These are phyloP conservation scores for Prunella fulvescens DNA, from an alignment of 2,113 vertebrate genomes.

Conservation along the genomic window DNA sequence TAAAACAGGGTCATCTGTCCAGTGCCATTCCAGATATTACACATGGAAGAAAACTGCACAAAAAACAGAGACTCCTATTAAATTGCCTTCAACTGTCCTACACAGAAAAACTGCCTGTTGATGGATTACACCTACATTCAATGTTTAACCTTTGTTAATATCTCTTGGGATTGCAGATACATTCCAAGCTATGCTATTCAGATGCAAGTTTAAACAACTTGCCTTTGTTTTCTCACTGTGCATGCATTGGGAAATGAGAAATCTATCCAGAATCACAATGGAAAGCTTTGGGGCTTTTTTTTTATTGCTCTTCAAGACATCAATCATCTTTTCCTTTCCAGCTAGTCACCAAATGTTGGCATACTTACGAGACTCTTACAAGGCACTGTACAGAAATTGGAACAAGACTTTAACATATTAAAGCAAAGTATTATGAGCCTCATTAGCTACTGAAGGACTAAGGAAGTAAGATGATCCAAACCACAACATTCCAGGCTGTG, in stretches of 20 bases:
- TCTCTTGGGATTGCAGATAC: not conserved
- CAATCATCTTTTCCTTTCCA: slow-evolving; percentile 8
- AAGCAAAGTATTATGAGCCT: slow-evolving; percentile 20
- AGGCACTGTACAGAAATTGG: slow-evolving; percentile 19
- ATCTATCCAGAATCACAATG: not conserved
- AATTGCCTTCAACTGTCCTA: slow-evolving; percentile 60
- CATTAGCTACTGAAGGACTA: slow-evolving; percentile 1
- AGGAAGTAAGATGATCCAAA: slow-evolving; percentile 39
- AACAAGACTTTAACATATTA: slow-evolving; percentile 13
- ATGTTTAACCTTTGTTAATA: not conserved
- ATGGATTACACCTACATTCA: not conserved
- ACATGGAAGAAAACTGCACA: slow-evolving; percentile 39
- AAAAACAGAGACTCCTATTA: slow-evolving; percentile 38
- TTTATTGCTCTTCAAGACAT: not conserved
- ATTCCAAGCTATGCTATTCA: not conserved
- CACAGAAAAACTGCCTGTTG: slow-evolving; percentile 53
- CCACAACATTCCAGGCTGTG: not conserved
- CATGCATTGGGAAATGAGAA: not conserved
- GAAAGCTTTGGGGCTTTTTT: slow-evolving; percentile 3
- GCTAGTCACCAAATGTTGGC: slow-evolving; percentile 35
- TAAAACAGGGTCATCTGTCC: slow-evolving; percentile 33
- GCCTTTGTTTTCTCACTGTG: not conserved
- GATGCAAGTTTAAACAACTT: slow-evolving; percentile 9
- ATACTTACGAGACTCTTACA: slow-evolving; percentile 16
- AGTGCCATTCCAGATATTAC: slow-evolving; percentile 53